Conservation (phyloP, 2,888 invertebrate genomes). For the Tiphia femorata region DNA sequence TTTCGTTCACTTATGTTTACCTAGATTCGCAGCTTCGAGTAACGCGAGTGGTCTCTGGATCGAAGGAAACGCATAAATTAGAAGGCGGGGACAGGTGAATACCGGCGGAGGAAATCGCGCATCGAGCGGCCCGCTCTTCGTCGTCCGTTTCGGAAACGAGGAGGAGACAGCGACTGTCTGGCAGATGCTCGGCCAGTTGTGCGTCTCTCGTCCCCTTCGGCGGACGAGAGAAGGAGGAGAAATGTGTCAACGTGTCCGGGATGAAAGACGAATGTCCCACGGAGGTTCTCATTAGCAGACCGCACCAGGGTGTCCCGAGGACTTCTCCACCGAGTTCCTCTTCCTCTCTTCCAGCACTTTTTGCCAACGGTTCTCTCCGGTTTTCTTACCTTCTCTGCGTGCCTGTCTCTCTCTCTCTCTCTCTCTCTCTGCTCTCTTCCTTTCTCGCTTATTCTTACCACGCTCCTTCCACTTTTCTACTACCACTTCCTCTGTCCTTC, state of each 20-base stretch:
- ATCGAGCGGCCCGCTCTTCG: conserved; percentile 17
- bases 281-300: conserved; percentile 57
- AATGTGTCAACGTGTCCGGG: conserved; percentile 49
- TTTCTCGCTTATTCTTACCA: not conserved
- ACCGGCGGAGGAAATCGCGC: conserved; percentile 18
- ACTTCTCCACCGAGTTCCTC: conserved; percentile 16
- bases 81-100: conserved; percentile 9
- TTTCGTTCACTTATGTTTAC: too few species aligned
- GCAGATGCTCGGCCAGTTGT: conserved; percentile 41
- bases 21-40: not conserved
- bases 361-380: not conserved
- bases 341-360: not conserved
- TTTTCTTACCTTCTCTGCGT: conserved; percentile 24
- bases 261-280: conserved; percentile 54
- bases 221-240: conserved; percentile 31
- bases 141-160: conserved; percentile 12
- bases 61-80: conserved; percentile 16
- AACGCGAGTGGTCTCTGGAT: not conserved
- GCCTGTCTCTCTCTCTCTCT: conserved; percentile 11
- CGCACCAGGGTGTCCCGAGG: conserved; percentile 44
- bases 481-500: conserved; percentile 2
- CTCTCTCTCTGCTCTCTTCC: conserved; percentile 12
- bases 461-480: not conserved
- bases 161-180: conserved; percentile 17
- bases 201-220: conserved; percentile 29